Conservation (phyloP, 2,888 invertebrate species). For the Lordiphosa andalusiaca region DNA sequence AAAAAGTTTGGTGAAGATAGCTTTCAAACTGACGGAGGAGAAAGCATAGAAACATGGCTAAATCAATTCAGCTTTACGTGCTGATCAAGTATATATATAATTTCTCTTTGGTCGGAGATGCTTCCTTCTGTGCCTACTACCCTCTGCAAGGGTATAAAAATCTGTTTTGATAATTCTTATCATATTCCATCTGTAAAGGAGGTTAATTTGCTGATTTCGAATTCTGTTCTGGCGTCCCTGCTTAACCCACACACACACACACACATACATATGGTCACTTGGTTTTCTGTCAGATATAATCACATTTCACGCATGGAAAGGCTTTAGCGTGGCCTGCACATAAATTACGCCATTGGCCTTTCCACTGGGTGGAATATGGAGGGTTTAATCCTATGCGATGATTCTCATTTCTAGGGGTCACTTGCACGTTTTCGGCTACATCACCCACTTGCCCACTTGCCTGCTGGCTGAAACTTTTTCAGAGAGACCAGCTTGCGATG, state of each 20-base stretch:
- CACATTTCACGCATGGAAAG: slow-evolving; percentile 64
- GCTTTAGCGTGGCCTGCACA: slow-evolving; percentile 58
- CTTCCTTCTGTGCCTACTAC: no score
- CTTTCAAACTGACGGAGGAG: no score
- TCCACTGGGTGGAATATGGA: not conserved
- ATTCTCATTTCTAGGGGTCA: slow-evolving; percentile 40
- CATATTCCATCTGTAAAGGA: no score
- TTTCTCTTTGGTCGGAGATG: no score
- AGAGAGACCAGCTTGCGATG: slow-evolving; percentile 23
- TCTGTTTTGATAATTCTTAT: no score
- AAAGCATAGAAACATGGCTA: no score
- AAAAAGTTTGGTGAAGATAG: no score
- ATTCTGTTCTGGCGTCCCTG: not conserved
- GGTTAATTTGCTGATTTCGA: no score
- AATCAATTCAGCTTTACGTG: no score
- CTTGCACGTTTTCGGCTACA: slow-evolving; percentile 51
- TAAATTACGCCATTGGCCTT: slow-evolving; percentile 62
- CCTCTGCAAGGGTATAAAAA: no score
- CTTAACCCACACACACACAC: slow-evolving; percentile 11
- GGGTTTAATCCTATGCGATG: not conserved
- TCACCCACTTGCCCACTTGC: not conserved
- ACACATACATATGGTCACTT: slow-evolving; percentile 9
- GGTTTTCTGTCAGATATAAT: slow-evolving; percentile 50
- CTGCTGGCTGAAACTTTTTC: slow-evolving; percentile 29
- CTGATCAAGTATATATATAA: no score